A percentile compares a stretch with the other conserved stretches of the same genome.
Conservation (phyloP, 2,113 vertebrate species). For the Aldabrachelys gigantea region DNA sequence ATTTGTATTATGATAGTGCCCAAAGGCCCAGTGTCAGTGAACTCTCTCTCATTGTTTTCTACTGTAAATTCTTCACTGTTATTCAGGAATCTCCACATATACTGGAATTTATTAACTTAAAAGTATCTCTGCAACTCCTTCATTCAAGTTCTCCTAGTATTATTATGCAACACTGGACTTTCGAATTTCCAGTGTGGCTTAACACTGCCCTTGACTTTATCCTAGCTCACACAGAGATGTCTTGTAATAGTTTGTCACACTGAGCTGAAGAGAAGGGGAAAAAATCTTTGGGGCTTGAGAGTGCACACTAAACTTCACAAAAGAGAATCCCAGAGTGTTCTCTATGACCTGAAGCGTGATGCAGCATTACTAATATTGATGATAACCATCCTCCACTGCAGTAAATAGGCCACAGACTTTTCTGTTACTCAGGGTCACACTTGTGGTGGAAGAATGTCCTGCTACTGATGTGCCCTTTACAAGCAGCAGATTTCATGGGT, state of each 20-base stretch:
- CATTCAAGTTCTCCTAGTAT: not conserved
- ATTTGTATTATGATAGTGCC: constrained; percentile 15
- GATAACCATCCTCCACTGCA: not conserved
- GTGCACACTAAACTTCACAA: not conserved
- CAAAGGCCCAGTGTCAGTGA: not conserved
- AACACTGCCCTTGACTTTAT: not conserved
- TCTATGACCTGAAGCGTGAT: not conserved
- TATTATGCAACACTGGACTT: not conserved
- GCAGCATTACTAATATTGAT: not conserved
- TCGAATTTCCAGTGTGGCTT: not conserved
- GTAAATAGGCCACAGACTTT: not conserved
- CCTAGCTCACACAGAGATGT: not conserved
- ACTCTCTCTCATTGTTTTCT: not conserved
- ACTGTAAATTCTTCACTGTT: constrained; percentile 25
- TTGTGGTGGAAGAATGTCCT: not conserved
- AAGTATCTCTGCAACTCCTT: constrained; percentile 30
- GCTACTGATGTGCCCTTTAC: not conserved
- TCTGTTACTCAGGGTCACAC: not conserved
- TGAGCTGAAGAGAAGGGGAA: not conserved
- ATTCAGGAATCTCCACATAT: not conserved
- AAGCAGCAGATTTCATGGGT: not conserved
- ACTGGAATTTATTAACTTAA: not conserved
- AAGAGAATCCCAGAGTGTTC: not conserved
- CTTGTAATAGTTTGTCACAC: not conserved
- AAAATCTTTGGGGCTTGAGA: not conserved